Conservation (phyloP, 2,888 invertebrate species). For the Pilophorus perplexus region DNA sequence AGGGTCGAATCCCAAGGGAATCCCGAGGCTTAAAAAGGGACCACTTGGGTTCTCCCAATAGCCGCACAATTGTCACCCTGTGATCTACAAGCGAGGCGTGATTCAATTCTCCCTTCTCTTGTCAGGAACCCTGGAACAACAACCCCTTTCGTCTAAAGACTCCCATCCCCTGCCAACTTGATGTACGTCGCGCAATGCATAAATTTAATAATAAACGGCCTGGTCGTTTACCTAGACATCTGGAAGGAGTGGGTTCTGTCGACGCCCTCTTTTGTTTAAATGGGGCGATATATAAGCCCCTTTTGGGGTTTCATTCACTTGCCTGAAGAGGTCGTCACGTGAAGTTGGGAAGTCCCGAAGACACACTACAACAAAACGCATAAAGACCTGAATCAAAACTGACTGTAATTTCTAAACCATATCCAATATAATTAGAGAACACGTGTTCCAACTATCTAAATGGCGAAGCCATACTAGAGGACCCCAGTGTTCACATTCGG, state of each 20-base stretch:
- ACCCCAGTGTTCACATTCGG: too few relatives aligned
- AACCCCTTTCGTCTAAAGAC: not conserved
- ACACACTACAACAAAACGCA: too few relatives aligned
- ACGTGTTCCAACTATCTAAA: too few relatives aligned
- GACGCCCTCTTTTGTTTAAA: not conserved
- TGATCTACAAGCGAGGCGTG: slow-evolving; percentile 16
- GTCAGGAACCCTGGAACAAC: too few relatives aligned
- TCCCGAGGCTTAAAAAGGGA: slow-evolving; percentile 7
- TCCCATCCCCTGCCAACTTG: slow-evolving; percentile 1
- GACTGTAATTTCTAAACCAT: too few relatives aligned
- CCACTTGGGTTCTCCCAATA: not conserved
- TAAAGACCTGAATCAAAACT: too few relatives aligned
- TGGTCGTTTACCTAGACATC: not conserved
- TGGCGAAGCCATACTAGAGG: too few relatives aligned
- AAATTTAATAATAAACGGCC: slow-evolving; percentile 9
- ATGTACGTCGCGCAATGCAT: slow-evolving; percentile 1
- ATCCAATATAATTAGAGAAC: too few relatives aligned
- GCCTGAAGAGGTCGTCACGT: too few relatives aligned
- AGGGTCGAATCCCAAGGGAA: too few relatives aligned
- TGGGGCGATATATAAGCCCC: not conserved
- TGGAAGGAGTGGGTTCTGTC: not conserved
- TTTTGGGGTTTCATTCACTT: not conserved
- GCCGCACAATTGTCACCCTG: slow-evolving; percentile 1
- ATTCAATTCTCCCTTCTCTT: slow-evolving; percentile 6
- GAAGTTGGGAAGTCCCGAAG: too few relatives aligned